Conservation (phyloP, 2,888 invertebrate species). For the Rhagophthalmus giganteus region DNA sequence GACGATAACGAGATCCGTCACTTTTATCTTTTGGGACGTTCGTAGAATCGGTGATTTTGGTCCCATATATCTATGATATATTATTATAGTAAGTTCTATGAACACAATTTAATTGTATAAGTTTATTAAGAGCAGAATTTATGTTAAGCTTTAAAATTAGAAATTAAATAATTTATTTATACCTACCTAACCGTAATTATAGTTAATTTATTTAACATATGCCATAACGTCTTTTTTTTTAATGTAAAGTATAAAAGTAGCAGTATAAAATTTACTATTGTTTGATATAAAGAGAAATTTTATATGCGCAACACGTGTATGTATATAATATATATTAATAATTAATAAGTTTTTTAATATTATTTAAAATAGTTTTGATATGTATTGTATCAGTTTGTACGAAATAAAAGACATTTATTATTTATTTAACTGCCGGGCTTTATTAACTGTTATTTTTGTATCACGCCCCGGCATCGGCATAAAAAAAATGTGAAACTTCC, state of each 20-base stretch:
- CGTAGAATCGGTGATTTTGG: conserved; percentile 62
- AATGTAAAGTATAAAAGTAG: neutral
- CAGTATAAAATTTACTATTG: conserved; percentile 9
- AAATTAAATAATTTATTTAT: conserved; percentile 5
- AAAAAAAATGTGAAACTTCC: too few species aligned
- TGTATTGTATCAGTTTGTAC: too few species aligned
- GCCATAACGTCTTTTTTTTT: conserved; percentile 2
- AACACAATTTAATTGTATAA: conserved; percentile 58
- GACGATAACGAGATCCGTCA: neutral
- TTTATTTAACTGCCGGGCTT: too few species aligned
- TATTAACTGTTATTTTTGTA: too few species aligned
- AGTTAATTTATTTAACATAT: conserved; percentile 11
- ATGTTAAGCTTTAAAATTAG: neutral
- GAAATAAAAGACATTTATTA: too few species aligned
- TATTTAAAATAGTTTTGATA: too few species aligned
- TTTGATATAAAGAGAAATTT: neutral
- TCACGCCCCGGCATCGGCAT: too few species aligned
- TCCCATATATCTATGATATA: conserved; percentile 99
- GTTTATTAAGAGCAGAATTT: neutral
- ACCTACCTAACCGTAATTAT: neutral
- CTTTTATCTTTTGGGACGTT: conserved; percentile 35
- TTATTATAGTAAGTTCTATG: conserved; percentile 92
- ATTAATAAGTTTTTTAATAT: conserved; percentile 7
- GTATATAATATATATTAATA: neutral
- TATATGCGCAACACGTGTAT: neutral